These are phyloP conservation scores for Gobio occitaniae DNA, from an alignment of 2,797 vertebrate species.

Conservation along the genomic window DNA sequence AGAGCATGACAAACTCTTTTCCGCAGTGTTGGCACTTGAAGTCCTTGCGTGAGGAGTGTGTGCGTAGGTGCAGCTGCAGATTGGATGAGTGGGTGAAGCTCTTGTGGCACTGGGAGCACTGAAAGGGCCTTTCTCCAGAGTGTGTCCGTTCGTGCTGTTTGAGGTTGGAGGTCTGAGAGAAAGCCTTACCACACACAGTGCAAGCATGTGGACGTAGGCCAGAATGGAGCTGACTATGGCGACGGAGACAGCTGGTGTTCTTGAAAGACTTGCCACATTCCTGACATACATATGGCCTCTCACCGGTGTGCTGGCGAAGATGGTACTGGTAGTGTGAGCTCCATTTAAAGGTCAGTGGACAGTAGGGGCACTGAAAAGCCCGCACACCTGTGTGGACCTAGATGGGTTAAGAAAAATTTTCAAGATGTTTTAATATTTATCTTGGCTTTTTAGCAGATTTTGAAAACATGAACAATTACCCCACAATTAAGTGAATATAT, in stretches of 20 bases:
- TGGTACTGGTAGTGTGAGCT: slow-evolving; percentile 90
- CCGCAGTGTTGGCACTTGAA: slow-evolving; percentile 87
- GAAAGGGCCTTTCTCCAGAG: slow-evolving; percentile 90
- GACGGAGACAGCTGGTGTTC: slow-evolving; percentile 86
- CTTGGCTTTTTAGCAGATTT: not conserved
- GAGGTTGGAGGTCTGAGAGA: slow-evolving; percentile 92
- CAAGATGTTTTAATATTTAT: not conserved
- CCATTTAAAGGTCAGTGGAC: slow-evolving; percentile 93
- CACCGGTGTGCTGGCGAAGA: slow-evolving; percentile 86
- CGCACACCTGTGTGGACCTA: slow-evolving; percentile 88
- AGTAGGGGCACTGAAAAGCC: slow-evolving; percentile 91
- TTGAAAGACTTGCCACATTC: slow-evolving; percentile 91
- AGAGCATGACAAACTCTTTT: slow-evolving; percentile 93
- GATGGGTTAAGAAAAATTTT: slow-evolving; percentile 51
- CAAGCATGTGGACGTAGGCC: slow-evolving; percentile 88
- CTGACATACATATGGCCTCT: slow-evolving; percentile 88
- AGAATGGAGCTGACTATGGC: slow-evolving; percentile 88
- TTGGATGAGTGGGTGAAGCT: slow-evolving; percentile 91
- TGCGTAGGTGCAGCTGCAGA: slow-evolving; percentile 89
- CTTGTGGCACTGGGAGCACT: slow-evolving; percentile 87
- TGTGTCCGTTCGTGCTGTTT: slow-evolving; percentile 93
- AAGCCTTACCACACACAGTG: slow-evolving; percentile 87
- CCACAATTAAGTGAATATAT: not conserved
- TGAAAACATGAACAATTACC: not conserved
- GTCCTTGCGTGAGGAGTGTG: slow-evolving; percentile 89